A percentile compares a stretch with the other conserved stretches of the same genome.
Conservation (phyloP, 2,113 vertebrate species). For the Nasalis larvatus region DNA sequence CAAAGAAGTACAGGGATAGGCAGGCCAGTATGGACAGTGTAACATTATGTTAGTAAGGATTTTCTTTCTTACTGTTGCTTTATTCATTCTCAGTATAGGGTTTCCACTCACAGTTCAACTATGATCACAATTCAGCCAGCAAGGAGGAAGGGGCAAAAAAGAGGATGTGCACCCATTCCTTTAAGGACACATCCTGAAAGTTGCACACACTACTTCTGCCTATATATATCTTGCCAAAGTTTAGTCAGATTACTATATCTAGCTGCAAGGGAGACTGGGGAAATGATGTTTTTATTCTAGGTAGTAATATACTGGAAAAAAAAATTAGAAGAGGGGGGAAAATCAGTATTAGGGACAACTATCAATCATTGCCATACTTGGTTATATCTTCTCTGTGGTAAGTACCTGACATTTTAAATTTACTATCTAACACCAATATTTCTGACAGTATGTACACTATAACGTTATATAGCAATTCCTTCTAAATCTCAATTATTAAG, state of each 20-base stretch:
- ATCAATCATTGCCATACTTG: neutral
- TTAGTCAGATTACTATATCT: neutral
- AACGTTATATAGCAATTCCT: neutral
- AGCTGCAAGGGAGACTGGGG: neutral
- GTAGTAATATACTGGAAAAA: neutral
- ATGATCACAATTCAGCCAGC: neutral
- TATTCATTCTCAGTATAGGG: neutral
- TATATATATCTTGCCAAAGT: neutral
- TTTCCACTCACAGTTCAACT: neutral
- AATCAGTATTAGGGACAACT: neutral
- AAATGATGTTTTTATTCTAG: neutral
- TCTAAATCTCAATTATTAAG: constrained; percentile 9
- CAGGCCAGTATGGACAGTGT: neutral
- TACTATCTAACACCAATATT: neutral
- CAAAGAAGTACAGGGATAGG: neutral
- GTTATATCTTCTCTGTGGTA: neutral
- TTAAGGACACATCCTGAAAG: neutral
- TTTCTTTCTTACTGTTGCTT: neutral
- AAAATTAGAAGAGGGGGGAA: neutral
- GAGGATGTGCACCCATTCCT: neutral
- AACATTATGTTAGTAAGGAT: neutral
- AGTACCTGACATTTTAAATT: neutral
- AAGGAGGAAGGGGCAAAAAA: neutral
- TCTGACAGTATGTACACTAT: neutral
- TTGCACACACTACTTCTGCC: neutral